phyloP scores from a whole-genome alignment of 2,888 invertebrate species.

The Myathropa florea region DNA sequence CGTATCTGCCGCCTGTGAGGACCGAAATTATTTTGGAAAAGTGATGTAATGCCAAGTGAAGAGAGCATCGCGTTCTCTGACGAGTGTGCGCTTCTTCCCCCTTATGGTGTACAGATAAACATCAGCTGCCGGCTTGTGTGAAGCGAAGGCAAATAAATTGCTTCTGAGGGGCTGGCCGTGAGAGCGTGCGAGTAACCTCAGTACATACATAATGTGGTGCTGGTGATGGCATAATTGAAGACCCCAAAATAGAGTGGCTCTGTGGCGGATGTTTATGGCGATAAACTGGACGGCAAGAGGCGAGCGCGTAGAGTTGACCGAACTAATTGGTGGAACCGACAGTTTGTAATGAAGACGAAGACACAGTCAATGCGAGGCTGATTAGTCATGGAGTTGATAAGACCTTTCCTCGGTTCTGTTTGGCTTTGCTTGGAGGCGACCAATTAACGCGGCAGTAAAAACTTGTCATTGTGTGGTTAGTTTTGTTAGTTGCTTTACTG shows the following conservation, averaged over 20 bases:
- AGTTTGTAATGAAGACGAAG: constrained; percentile 13
- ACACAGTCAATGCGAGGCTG: constrained; percentile 4
- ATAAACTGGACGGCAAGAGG: neutral
- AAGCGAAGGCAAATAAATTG: constrained; percentile 47
- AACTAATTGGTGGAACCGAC: constrained; percentile 31
- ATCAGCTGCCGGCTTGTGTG: constrained; percentile 54
- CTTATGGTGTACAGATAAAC: constrained; percentile 29
- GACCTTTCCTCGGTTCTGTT: neutral
- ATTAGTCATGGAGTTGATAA: constrained; percentile 32
- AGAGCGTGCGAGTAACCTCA: constrained; percentile 40
- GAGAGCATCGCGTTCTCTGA: neutral
- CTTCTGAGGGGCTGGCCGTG: constrained; percentile 40
- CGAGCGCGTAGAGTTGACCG: neutral
- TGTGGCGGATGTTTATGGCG: constrained; percentile 36
- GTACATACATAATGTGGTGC: neutral
- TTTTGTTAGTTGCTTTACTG: neutral
- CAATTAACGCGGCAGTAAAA: neutral
- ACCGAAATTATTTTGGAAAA: constrained; percentile 49
- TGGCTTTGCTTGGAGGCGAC: neutral
- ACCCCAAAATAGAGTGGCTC: constrained; percentile 22
- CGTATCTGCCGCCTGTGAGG: neutral
- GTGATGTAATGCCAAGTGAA: constrained; percentile 57
- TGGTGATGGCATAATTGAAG: constrained; percentile 43
- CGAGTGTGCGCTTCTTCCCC: neutral
- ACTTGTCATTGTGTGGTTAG: neutral